Evolutionary conservation across 2,888 invertebrate genomes (phyloP), one percentile per base, ranked within the genome.

Genomic region (Pyralis farinalis): DNA sequence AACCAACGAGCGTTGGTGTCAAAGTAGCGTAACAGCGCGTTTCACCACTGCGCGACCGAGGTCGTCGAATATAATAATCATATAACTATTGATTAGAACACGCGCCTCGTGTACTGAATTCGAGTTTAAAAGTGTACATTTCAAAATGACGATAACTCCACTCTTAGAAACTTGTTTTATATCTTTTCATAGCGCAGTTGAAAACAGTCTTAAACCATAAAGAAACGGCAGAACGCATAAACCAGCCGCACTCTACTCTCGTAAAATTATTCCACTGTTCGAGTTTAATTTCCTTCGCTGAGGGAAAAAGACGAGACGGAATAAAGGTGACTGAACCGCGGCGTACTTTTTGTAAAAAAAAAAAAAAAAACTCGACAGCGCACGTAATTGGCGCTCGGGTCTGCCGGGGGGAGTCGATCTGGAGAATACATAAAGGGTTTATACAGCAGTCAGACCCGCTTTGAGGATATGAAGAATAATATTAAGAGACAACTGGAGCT

Each of bases 381-480:
- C 34, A 29, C 51, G 67, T 77, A 78, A 79, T 74, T 79, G 77
- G 73, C 64, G 64, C 49, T 12, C 45, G 40, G 53, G 47, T 35
- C 34, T 51, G n/a, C n/a, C 55, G 46, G 46, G 47, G 51, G 46
- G 16, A 16, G 3, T 16, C 16, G 16, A 16, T 16, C 4, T 16
- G 16, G 16, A 4, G 16, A 16, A 16, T 16, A 16, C 4, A 3
- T 16, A 16, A 2, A 16, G 16, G 4, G 16, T 16, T 16, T 16
- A 4, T n/a, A n/a, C n/a, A n/a, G n/a, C n/a, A n/a, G n/a, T n/a
- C n/a, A n/a, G n/a, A n/a, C n/a, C n/a, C n/a, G n/a, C n/a, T n/a
- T n/a, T n/a, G n/a, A n/a, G n/a, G n/a, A n/a, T n/a, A n/a, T n/a
- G n/a, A n/a, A n/a, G n/a, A n/a, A n/a, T n/a, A n/a, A n/a, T n/a